Evolutionary conservation across 1,140 invertebrate species (phyloP), one percentile per base, ranked within the genome.

Genomic region (Dendroctonus valens): DNA sequence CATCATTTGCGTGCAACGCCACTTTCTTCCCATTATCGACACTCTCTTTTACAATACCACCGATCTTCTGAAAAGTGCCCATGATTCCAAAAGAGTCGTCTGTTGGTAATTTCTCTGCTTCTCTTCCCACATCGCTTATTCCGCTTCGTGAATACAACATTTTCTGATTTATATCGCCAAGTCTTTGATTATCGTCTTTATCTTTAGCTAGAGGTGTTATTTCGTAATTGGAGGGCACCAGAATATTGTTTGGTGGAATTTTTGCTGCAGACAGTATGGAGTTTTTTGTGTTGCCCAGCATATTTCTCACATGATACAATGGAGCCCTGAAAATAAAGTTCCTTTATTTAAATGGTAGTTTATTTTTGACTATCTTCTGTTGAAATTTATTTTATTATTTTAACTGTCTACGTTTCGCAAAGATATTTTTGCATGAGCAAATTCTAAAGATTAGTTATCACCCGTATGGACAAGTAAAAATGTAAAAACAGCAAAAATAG

Each of bases 201-300:
- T 49, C 14, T 54, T 41, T 26, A 26, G 52, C 15, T 14, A 57
- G 4, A 38, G 58, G 38, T 26, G 71, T 62, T 12, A 78, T 74
- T 50, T 74, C 69, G 55, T 78, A 78, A 54, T 74, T 42, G 0
- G 76, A 73, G 5, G 77, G 77, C 6, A 77, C 64, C 7, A 78
- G 53, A 12, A 78, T 44, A 63, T 77, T 73, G 58, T 73, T 72
- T 15, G 76, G 75, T 11, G 71, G 70, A n/a, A 76, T 72, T 64
- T 69, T 74, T 42, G 74, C 64, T 0, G 71, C 69, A 7, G 76
- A 72, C 50, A 76, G 46, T 41, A 75, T 61, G 2, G 70, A 70
- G 59, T 78, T 71, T 65, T 74, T 73, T 6, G 70, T 59, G 7
- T 74, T 75, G 0, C 75, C 75, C 5, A 77, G 14, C 52, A 75